Evolutionary conservation across 2,797 vertebrate species (phyloP).

Genomic region (Paratrypauchen microcephalus): DNA sequence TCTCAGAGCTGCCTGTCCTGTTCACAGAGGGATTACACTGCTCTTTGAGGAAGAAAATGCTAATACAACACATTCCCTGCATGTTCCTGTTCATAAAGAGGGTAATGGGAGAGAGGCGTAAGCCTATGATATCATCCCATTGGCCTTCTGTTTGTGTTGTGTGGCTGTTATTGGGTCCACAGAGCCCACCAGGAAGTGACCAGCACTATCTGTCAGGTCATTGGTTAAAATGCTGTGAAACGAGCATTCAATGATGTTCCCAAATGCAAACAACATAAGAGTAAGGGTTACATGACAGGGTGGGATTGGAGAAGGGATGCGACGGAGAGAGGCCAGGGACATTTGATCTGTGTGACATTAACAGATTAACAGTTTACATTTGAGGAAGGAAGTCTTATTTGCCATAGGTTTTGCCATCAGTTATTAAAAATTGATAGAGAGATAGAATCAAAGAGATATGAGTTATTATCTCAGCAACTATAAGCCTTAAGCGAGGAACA

Average conservation of each 20-base stretch:
- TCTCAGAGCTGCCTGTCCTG: constrained; percentile 50
- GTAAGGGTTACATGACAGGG: constrained; percentile 31
- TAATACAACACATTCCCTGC: constrained; percentile 78
- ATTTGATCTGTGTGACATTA: constrained; percentile 7
- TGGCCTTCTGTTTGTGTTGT: constrained; percentile 61
- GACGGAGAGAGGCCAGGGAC: constrained; percentile 5
- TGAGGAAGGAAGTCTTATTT: not conserved
- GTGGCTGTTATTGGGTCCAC: constrained; percentile 32
- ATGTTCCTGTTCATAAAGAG: constrained; percentile 66
- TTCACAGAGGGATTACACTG: constrained; percentile 77
- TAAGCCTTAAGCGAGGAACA: no score
- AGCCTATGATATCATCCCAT: constrained; percentile 76
- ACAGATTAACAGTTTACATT: not conserved
- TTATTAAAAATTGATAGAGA: no score
- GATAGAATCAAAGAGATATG: no score
- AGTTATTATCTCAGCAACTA: no score
- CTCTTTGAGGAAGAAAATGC: constrained; percentile 73
- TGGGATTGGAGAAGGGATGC: constrained; percentile 18
- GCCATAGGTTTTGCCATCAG: no score
- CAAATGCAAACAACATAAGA: constrained; percentile 63
- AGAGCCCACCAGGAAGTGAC: constrained; percentile 75
- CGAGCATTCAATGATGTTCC: constrained; percentile 48
- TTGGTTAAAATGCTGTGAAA: constrained; percentile 56
- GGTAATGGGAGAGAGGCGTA: constrained; percentile 28
- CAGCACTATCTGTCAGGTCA: constrained; percentile 55